Evolutionary conservation across 2,888 invertebrate species (phyloP), one percentile per base, ranked within the genome.

Genomic region (Caenorhabditis angaria): DNA sequence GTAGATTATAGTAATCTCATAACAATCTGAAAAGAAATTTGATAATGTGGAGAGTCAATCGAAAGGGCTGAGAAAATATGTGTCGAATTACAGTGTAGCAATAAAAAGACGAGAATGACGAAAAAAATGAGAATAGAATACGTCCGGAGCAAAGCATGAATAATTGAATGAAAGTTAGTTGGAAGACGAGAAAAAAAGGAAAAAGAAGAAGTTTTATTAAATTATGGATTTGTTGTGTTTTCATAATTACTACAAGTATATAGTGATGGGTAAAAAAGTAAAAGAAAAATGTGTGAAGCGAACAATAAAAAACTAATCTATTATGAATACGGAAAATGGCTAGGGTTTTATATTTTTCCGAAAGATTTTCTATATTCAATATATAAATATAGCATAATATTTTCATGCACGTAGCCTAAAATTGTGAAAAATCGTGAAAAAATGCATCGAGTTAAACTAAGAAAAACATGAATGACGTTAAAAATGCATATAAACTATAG

Each of bases 71-170:
- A 25, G 32, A 28, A 29, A 47, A 25, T 48, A 22, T 20, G 47
- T n/a, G 48, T 41, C 18, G 51, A 50, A 61, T 35, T n/a, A 61
- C 22, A 50, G 5, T 28, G 14, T 14, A 54, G 18, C 24, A 35
- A 61, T 50, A 53, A 25, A 32, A 61, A 51, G 61, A 58, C 58
- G 54, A 32, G 18, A 47, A 27, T 27, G 61, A 57, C 35, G 59
- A 61, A 32, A 62, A 61, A 57, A 32, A 55, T n/a, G 57, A 27
- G 60, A 29, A 70, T 6, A 51, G n/a, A 57, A 51, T 61, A 59
- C 60, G 57, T 61, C 60, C 60, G 60, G 63, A 62, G 56, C 54
- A 67, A 59, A 60, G 66, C 63, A 66, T 71, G 67, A 67, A 72
- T 67, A 72, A 67, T 72, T 72, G 64, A 67, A 67, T 67, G 41